phyloP scores from a whole-genome alignment of 2,888 invertebrate species.

The Acholoe squamosa region DNA sequence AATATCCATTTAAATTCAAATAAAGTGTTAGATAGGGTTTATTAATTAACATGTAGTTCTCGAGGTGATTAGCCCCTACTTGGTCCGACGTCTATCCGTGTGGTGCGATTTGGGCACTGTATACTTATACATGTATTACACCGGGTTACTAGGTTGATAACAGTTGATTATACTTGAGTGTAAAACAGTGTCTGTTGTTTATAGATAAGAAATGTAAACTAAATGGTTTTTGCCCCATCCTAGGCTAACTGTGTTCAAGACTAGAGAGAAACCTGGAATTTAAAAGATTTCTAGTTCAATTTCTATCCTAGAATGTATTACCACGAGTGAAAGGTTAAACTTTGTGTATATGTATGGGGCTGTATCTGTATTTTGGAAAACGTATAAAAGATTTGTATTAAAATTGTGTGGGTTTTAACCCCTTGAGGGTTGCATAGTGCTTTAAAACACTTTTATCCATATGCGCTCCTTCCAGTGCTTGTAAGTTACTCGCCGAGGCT shows the following conservation, averaged over 20 bases:
- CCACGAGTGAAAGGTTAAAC: not conserved
- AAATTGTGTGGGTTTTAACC: not conserved
- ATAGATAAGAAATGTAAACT: not conserved
- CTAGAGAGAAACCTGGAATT: not conserved
- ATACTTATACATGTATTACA: not conserved
- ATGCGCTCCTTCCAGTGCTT: too few relatives aligned
- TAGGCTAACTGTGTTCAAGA: conserved; percentile 4
- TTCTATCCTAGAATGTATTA: not conserved
- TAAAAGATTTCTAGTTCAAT: not conserved
- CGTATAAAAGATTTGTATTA: not conserved
- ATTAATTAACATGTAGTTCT: not conserved
- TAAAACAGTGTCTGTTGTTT: not conserved
- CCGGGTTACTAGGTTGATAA: not conserved
- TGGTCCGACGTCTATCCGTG: not conserved
- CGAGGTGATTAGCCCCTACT: not conserved
- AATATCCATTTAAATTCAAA: not conserved
- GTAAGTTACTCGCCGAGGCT: too few relatives aligned
- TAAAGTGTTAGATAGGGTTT: not conserved
- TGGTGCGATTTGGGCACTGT: not conserved
- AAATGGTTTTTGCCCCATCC: conserved; percentile 1
- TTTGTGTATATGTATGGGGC: not conserved
- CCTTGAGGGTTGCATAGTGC: not conserved
- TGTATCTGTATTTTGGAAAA: conserved; percentile 3
- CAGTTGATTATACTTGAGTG: conserved; percentile 4
- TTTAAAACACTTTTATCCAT: too few relatives aligned